Evolutionary conservation across 2,888 invertebrate genomes (phyloP).

Genomic region (Torymus texanus): DNA sequence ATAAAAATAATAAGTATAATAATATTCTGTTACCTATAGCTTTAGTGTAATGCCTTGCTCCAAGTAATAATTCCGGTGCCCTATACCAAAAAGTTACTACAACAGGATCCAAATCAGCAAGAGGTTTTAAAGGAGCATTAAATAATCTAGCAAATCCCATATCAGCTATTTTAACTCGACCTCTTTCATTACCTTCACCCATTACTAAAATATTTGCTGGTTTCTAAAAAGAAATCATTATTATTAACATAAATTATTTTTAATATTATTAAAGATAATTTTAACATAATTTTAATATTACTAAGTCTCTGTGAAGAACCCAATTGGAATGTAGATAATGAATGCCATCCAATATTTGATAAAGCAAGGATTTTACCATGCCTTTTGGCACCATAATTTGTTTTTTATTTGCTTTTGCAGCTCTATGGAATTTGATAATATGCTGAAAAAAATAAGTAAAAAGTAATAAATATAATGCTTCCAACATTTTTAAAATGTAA

Average conservation of each 20-base stretch:
- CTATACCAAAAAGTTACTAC: constrained; percentile 99
- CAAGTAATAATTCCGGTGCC: constrained; percentile 95
- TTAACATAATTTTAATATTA: constrained; percentile 71
- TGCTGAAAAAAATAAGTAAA: constrained; percentile 78
- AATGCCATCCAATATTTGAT: constrained; percentile 98
- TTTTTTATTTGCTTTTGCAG: constrained; percentile 97
- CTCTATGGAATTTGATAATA: constrained; percentile 98
- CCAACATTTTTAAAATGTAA: constrained; percentile 20
- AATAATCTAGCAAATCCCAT: constrained; percentile 99
- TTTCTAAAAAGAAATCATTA: constrained; percentile 80
- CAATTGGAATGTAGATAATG: constrained; percentile 99
- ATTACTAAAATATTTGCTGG: constrained; percentile 99
- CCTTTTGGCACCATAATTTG: constrained; percentile 96
- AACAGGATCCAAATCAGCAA: constrained; percentile 98
- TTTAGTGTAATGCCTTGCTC: constrained; percentile 97
- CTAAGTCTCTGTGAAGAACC: constrained; percentile 98
- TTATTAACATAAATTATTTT: constrained; percentile 33
- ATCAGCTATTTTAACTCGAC: constrained; percentile 98
- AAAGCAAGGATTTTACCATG: constrained; percentile 97
- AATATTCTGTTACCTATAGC: constrained; percentile 85
- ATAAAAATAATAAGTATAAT: constrained; percentile 6
- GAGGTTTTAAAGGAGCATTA: constrained; percentile 96
- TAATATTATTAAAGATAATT: constrained; percentile 20
- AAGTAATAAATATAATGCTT: constrained; percentile 37
- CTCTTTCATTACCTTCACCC: constrained; percentile 98